Evolutionary conservation across 2,797 vertebrate species (phyloP), one percentile per base, ranked within the genome.

Genomic region (Gymnothorax javanicus): DNA sequence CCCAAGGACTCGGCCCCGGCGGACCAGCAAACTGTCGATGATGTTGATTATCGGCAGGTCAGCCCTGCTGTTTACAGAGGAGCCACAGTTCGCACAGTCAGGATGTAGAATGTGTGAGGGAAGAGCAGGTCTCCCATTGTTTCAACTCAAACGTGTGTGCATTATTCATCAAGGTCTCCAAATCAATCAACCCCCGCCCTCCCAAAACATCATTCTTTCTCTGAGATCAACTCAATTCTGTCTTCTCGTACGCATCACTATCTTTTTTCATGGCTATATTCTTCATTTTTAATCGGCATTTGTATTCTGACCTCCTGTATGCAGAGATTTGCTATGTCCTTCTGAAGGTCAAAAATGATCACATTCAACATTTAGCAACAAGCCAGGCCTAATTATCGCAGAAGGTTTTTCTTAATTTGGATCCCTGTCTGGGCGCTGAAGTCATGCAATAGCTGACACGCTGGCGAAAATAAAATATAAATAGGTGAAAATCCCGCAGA

Each of bases 401-500:
- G 54, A 86, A 88, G 60, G 73, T 87, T 43, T 56, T 77, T 82
- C 85, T 58, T 56, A 86, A 87, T 60, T 54, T 71, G 54, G 59
- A 79, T 75, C 86, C 64, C 84, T 83, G 83, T 60, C 58, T 81
- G 84, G 73, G 57, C 57, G 59, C 25, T 84, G 86, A 86, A 82
- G 79, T 56, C 81, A 82, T 85, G 69, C 77, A 89, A 73, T 84
- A 43, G 20, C 84, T 20, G 85, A 87, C 73, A 87, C 57, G 71
- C 69, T 69, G 25, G 52, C 56, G 43, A 75, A 87, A 87, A 75
- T 84, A 84, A 50, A 89, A 89, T 89, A 86, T 84, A 90, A 88
- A 90, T 84, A 83, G 88, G 88, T 82, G 88, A 86, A 90, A 89
- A 89, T 86, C 73, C 71, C 83, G 86, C 82, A 84, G 57, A 91